These are phyloP conservation scores for Ophraella communa DNA, from an alignment of 2,888 invertebrate genomes.

Conservation along the genomic window DNA sequence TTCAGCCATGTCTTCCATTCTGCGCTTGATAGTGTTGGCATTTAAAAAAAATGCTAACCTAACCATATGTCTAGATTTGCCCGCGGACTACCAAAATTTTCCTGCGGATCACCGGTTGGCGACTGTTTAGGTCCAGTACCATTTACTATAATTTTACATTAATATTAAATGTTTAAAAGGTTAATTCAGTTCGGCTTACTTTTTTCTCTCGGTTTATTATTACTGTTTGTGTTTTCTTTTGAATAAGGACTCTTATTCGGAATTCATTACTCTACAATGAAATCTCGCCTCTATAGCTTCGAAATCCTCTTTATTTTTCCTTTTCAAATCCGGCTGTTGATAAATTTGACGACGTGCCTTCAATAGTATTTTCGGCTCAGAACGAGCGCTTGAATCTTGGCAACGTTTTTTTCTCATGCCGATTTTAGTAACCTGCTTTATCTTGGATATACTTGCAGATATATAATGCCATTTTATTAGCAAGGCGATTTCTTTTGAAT, in stretches of 20 bases:
- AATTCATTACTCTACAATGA: slow-evolving; percentile 25
- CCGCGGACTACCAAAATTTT: too few species aligned
- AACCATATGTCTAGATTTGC: too few species aligned
- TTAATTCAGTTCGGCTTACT: neutral
- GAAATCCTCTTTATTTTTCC: slow-evolving; percentile 32
- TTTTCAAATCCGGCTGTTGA: slow-evolving; percentile 31
- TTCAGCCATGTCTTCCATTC: too few species aligned
- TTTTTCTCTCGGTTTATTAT: neutral
- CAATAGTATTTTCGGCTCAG: slow-evolving; percentile 24
- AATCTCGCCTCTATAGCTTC: slow-evolving; percentile 23
- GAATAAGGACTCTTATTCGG: slow-evolving; percentile 12
- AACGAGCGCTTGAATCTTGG: slow-evolving; percentile 17
- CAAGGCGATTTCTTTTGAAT: slow-evolving; percentile 1
- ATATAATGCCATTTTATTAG: slow-evolving; percentile 28
- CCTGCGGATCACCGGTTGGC: too few species aligned
- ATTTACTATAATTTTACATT: too few species aligned
- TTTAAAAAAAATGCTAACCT: too few species aligned
- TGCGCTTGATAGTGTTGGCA: too few species aligned
- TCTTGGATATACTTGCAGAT: slow-evolving; percentile 21
- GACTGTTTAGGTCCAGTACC: too few species aligned
- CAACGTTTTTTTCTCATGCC: slow-evolving; percentile 15
- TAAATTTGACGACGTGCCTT: slow-evolving; percentile 33
- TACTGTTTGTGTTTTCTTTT: neutral
- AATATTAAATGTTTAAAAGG: too few species aligned
- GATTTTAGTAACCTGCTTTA: slow-evolving; percentile 22